Base-by-base conservation (phyloP, 2,797 vertebrate species). In the Arremon aurantiirostris region DNA sequence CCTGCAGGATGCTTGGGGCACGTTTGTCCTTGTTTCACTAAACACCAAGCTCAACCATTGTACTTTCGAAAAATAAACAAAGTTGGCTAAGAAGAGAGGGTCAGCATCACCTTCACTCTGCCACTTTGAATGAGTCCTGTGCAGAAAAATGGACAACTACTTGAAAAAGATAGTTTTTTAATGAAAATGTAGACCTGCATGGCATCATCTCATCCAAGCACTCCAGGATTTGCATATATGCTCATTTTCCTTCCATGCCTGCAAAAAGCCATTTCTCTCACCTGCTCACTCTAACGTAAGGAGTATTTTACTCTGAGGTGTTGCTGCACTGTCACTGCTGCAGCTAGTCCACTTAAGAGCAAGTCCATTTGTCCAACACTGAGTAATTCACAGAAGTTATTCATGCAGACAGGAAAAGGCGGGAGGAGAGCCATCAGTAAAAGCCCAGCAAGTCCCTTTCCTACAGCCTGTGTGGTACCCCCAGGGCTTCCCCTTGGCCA, bases 391-490 rank as follows among this genome's bases (percentile, higher is more conserved):
- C 14, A 20, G 2, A 49, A 82, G 47, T 71, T 47, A 23, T 32
- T 59, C 75, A 53, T 6, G 32, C 14, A 30, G 55, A 15, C 0
- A 41, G 46, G 46, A 55, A 35, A 69, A 55, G 24, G 32, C n/a
- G 46, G 34, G 23, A 57, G 37, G 35, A 76, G 14, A 86, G 56
- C 5, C 32, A 49, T 12, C 41, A 1, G 2, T 21, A 21, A 34
- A 14, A 55, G 11, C 21, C 82, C 5, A 55, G 2, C 2, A 11
- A 21, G 9, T 7, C 35, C 27, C 35, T 34, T 30, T 12, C 13
- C 20, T 2, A 2, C 3, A 13, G 44, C 15, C 50, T 23, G 32
- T 0, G 0, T 2, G 7, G 39, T 0, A 69, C 23, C 52, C 56
- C 28, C 1, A 0, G 53, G 53, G 27, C 71, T 78, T 64, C 65